phyloP scores from a whole-genome alignment of 2,113 vertebrate species.

The Cebidichthys violaceus region DNA sequence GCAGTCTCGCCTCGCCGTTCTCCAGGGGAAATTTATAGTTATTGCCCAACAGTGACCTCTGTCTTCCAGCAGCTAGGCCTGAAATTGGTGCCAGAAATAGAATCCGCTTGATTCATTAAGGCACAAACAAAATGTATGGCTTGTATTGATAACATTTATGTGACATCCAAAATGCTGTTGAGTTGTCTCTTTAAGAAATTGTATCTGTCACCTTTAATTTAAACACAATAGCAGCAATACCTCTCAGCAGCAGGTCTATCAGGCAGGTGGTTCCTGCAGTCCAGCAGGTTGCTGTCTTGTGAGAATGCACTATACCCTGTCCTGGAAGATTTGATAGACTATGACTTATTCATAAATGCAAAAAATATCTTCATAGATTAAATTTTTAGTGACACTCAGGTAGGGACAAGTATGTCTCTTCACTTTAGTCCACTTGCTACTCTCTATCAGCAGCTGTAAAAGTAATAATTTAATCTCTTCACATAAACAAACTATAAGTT shows the following conservation, averaged over 20 bases:
- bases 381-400: slow-evolving; percentile 52
- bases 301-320: slow-evolving; percentile 28
- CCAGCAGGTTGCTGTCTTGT: slow-evolving; percentile 27
- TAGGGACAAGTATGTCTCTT: slow-evolving; percentile 18
- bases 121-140: neutral
- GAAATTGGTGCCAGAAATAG: slow-evolving; percentile 44
- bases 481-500: neutral
- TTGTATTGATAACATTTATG: neutral
- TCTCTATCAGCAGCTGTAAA: neutral
- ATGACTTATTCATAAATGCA: slow-evolving; percentile 76
- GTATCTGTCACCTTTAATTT: neutral
- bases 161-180: neutral
- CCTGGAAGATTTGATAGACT: slow-evolving; percentile 57
- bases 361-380: slow-evolving; percentile 66
- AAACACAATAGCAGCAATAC: slow-evolving; percentile 10
- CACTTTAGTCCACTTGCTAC: slow-evolving; percentile 5
- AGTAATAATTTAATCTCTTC: neutral
- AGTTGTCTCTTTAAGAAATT: neutral
- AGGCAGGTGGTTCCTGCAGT: slow-evolving; percentile 29
- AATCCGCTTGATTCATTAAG: slow-evolving; percentile 7
- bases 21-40: slow-evolving; percentile 10
- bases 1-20: slow-evolving; percentile 7
- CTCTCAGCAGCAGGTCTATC: neutral
- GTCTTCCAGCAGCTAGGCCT: slow-evolving; percentile 15
- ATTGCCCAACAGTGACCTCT: slow-evolving; percentile 46